A percentile compares a stretch with the other conserved stretches of the same genome.
Conservation (phyloP, 2,888 invertebrate species). For the Philereme vetulata region DNA sequence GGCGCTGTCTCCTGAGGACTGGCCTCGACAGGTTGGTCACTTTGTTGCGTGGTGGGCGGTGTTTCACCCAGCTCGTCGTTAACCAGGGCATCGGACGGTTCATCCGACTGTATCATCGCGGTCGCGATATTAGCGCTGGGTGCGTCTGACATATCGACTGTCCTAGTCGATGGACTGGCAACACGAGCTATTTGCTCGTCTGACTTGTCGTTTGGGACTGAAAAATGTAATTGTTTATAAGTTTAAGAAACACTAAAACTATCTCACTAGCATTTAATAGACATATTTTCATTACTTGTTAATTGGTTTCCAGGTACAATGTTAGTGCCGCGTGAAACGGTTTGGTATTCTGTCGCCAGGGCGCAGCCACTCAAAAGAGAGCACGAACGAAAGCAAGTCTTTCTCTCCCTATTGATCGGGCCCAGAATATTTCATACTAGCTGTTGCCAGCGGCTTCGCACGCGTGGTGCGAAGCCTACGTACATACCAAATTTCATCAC, state of each 20-base stretch:
- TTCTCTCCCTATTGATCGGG: constrained; percentile 48
- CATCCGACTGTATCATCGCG: constrained; percentile 6
- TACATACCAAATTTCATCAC: no score
- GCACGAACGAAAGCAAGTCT: constrained; percentile 61
- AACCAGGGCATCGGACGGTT: background rate
- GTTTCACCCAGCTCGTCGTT: constrained; percentile 3
- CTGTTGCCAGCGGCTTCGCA: no score
- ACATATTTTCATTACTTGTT: constrained; percentile 42
- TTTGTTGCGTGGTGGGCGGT: constrained; percentile 8
- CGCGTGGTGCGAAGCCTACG: no score
- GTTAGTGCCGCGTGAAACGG: constrained; percentile 81
- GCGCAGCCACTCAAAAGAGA: constrained; percentile 91
- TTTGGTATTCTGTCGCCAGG: constrained; percentile 89
- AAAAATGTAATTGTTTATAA: background rate
- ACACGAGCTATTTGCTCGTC: background rate
- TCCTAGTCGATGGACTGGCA: background rate
- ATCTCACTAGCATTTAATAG: background rate
- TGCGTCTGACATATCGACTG: background rate
- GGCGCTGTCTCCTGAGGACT: background rate
- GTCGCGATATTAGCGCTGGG: background rate
- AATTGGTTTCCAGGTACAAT: constrained; percentile 48
- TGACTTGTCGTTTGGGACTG: constrained; percentile 28
- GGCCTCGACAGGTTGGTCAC: constrained; percentile 12
- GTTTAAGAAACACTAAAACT: no score
- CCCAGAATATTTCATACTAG: constrained; percentile 62